Percentiles rank a stretch among this genome's conserved stretches.
phyloP scores from a whole-genome alignment of 2,888 invertebrate genomes.

The Nomada flava region DNA sequence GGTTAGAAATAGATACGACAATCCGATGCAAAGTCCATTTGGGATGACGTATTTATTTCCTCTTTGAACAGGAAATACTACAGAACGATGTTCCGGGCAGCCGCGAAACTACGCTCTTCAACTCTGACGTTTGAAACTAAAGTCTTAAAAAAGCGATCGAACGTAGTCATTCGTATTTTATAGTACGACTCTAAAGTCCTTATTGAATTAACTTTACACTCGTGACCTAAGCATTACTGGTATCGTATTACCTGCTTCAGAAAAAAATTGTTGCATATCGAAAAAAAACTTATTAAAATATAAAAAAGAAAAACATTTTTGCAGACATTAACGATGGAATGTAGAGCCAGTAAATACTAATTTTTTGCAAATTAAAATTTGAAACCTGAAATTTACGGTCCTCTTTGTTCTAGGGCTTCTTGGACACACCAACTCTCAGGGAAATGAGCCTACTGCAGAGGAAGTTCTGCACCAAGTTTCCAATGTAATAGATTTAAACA shows the following conservation, averaged over 20 bases:
- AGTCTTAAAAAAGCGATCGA: background rate
- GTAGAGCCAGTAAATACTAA: background rate
- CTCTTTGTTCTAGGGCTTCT: slow-evolving; percentile 58
- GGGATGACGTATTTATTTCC: slow-evolving; percentile 29
- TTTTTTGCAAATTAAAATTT: background rate
- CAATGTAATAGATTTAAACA: slow-evolving; percentile 70
- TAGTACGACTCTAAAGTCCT: background rate
- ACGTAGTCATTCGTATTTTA: background rate
- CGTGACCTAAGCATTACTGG: too few species aligned
- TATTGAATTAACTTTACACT: slow-evolving; percentile 10
- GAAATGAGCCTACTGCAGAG: slow-evolving; percentile 62
- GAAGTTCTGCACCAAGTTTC: slow-evolving; percentile 63
- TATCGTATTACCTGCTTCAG: background rate
- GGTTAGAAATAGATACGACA: background rate
- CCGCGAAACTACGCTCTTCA: background rate
- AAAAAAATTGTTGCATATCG: background rate
- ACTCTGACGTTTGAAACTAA: slow-evolving; percentile 9
- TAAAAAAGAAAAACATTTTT: background rate
- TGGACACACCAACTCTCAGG: slow-evolving; percentile 59
- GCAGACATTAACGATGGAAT: too few species aligned
- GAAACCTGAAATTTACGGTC: background rate
- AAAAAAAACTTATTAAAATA: background rate
- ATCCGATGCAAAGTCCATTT: slow-evolving; percentile 48
- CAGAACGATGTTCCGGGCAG: background rate
- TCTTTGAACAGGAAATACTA: slow-evolving; percentile 6